Base-by-base conservation (phyloP, 1,140 invertebrate species). In the Anastrepha obliqua region DNA sequence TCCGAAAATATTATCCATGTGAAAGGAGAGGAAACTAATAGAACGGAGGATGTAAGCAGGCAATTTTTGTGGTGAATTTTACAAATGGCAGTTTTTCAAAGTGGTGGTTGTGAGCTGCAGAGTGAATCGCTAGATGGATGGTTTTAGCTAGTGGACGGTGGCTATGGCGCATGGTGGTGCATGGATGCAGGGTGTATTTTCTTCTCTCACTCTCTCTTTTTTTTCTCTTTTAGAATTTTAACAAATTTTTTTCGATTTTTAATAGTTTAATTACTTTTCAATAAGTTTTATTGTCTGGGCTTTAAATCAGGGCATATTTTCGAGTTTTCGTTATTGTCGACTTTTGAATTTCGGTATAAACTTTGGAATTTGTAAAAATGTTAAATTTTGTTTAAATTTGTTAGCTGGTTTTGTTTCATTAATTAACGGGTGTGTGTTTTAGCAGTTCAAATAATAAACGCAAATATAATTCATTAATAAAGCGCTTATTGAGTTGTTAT, bases 141-240 rank as follows among this genome's bases (percentile, higher is more conserved):
- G 29, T 29, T 55, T 81, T 70, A 20, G 74, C 51, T 81, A 55
- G 17, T 81, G 47, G 7, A 81, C 7, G 64, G 20, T 67, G 64
- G 64, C 64, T 13, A 3, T 67, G 64, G 64, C 29, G n/a, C 7
- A 29, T 67, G 64, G 64, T 67, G 64, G 64, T 39, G 47, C 47
- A 81, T 39, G 47, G 74, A 81, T 81, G 74, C 74, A 20, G 62
- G 85, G 62, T 86, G 85, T 44, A 62, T 86, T 86, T 60, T 86
- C 59, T 60, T 86, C 85, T 86, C 29, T 62, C 85, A 62, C 85
- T 86, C 85, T 86, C 85, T 86, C 85, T 86, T 15, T 86, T 60
- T 86, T 62, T 78, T 78, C 20, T 78, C 13, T n/a, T 62, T 86
- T 86, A 13, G 42, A 62, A 20, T 86, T 47, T 67, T 20, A 39